Percentiles rank a stretch among this genome's conserved stretches.
Conservation (phyloP, 2,113 vertebrate genomes). For the Panthera tigris region DNA sequence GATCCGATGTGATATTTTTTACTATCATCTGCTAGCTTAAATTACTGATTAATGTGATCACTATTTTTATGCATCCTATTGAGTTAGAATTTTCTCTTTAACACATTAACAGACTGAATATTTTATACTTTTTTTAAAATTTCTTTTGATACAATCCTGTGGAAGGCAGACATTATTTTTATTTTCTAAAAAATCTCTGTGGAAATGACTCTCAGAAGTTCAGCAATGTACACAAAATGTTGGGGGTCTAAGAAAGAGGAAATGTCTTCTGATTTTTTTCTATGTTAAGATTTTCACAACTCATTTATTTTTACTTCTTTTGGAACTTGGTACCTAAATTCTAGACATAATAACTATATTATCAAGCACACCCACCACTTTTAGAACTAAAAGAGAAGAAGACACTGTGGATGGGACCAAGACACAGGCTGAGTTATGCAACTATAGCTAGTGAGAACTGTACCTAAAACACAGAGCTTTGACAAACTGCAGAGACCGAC, state of each 20-base stretch:
- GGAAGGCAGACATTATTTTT: neutral
- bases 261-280: neutral
- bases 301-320: slow-evolving; percentile 23
- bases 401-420: neutral
- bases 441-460: neutral
- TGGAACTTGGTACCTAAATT: neutral
- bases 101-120: neutral
- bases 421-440: neutral
- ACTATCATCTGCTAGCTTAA: neutral
- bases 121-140: neutral
- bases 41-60: slow-evolving; percentile 4
- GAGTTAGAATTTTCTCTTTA: slow-evolving; percentile 40
- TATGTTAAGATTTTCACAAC: slow-evolving; percentile 11
- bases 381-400: neutral
- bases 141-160: neutral
- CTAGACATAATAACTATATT: neutral
- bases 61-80: slow-evolving; percentile 23
- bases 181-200: neutral
- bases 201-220: neutral
- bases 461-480: neutral
- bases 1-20: slow-evolving; percentile 33
- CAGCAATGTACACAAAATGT: neutral
- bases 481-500: neutral
- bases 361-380: neutral
- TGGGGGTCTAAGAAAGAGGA: slow-evolving; percentile 24